phyloP scores from a whole-genome alignment of 2,797 vertebrate genomes.

The Miichthys miiuy region DNA sequence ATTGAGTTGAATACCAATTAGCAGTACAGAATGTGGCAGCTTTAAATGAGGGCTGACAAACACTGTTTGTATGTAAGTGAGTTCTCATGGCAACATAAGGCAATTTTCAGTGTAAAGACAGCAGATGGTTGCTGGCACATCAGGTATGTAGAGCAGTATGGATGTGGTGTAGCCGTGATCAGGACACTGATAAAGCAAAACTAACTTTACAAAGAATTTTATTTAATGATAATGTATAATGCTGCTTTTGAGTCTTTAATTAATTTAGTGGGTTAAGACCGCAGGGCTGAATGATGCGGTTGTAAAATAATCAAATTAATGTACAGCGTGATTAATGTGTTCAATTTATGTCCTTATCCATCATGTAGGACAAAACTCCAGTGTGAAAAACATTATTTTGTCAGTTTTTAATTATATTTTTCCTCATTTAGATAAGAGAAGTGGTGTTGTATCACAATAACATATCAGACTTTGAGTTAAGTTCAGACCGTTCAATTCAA shows the following conservation, averaged over 20 bases:
- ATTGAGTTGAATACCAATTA: constrained; percentile 52
- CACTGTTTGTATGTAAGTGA: constrained; percentile 25
- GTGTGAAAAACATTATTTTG: neutral
- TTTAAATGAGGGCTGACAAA: constrained; percentile 50
- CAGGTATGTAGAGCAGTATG: neutral
- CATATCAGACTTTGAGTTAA: neutral
- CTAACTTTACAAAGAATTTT: neutral
- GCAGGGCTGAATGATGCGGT: neutral
- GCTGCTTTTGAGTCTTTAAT: neutral
- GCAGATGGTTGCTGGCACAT: constrained; percentile 50
- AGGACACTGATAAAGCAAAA: neutral
- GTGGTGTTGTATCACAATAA: neutral
- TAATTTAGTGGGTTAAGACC: neutral
- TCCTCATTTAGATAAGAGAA: neutral
- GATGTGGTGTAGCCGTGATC: neutral
- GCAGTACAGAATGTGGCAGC: constrained; percentile 33
- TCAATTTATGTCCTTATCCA: neutral
- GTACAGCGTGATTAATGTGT: neutral
- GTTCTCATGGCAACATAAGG: constrained; percentile 39
- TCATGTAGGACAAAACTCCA: neutral
- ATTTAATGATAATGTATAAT: neutral
- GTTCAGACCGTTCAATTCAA: neutral
- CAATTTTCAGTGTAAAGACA: constrained; percentile 33
- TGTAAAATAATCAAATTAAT: constrained; percentile 7
- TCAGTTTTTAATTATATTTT: neutral